Evolutionary conservation across 2,797 vertebrate genomes (phyloP).

Genomic region (Darevskia mixta): DNA sequence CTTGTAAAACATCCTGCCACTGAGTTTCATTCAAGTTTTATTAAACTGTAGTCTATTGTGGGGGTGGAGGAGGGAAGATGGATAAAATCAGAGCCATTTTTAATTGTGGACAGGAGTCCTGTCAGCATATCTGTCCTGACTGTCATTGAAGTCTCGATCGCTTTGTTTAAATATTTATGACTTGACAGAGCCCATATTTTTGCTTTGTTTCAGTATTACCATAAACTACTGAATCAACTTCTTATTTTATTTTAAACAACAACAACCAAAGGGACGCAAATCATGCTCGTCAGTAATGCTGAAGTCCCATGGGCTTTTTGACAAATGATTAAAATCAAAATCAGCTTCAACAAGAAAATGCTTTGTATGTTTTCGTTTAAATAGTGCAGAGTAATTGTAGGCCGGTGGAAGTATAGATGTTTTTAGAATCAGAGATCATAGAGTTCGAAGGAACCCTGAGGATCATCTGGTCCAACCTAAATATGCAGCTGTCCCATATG

Average conservation of each 20-base stretch:
- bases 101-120: constrained; percentile 56
- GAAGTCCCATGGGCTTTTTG: not conserved
- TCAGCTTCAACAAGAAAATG: not conserved
- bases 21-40: constrained; percentile 46
- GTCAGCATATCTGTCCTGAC: constrained; percentile 38
- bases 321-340: not conserved
- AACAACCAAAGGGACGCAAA: not conserved
- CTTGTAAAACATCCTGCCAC: constrained; percentile 63
- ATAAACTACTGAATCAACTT: constrained; percentile 4
- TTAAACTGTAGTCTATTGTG: not conserved
- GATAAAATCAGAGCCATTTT: constrained; percentile 40
- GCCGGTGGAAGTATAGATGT: not conserved
- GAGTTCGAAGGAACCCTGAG: too few relatives aligned
- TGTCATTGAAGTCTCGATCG: constrained; percentile 38
- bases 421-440: not conserved
- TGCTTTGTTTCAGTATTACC: constrained; percentile 16
- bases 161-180: constrained; percentile 62
- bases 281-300: rapidly evolving
- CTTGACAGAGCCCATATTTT: constrained; percentile 29
- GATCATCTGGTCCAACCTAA: too few relatives aligned
- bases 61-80: constrained; percentile 4
- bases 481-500: too few relatives aligned
- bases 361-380: not conserved
- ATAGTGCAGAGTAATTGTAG: not conserved
- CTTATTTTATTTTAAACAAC: not conserved